Base-by-base conservation (phyloP, 2,888 invertebrate genomes). In the Oxyteleia sp. region DNA sequence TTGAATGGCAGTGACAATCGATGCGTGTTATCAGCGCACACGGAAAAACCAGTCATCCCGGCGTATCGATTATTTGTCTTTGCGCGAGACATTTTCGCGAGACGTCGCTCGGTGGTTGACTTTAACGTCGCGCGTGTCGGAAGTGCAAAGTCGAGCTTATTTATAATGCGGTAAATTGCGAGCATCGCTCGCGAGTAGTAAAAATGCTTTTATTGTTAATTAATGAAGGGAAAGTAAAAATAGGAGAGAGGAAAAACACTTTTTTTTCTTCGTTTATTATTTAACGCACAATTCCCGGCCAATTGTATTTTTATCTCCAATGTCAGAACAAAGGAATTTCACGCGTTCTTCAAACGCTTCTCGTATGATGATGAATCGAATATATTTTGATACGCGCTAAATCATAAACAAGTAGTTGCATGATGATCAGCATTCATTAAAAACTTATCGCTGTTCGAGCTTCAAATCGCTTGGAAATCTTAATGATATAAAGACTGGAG, bases 81-180 rank as follows among this genome's bases (percentile, higher is more conserved):
- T 51, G 10, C 47, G 66, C 68, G 51, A 81, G 81, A 61, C 74
- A 53, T 74, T 79, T 63, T 63, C 61, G 61, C 80, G 80, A 61
- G 79, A 47, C 71, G 41, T 49, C 53, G n/a, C n/a, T n/a, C n/a
- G 81, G 68, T 57, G 81, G 74, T 75, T 69, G 75, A 66, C 61
- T 69, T 75, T 29, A 43, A 72, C 20, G 61, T 38, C 69, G 53
- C 26, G 45, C 63, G 81, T 69, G 63, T 69, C 75, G 81, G 75
- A 74, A 74, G 81, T 81, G 51, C 74, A 81, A 81, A 81, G 80
- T 75, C 81, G 49, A 47, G 63, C 68, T 68, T 81, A 81, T 74
- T 74, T 74, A 81, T 74, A 81, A 81, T 51, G 26, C 66, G 20
- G 47, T 61, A 55, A 74, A 81, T 81, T 63, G 59, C 68, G 20